Evolutionary conservation across 2,888 invertebrate species (phyloP), one percentile per base, ranked within the genome.

Genomic region (Epistrophe eligans): DNA sequence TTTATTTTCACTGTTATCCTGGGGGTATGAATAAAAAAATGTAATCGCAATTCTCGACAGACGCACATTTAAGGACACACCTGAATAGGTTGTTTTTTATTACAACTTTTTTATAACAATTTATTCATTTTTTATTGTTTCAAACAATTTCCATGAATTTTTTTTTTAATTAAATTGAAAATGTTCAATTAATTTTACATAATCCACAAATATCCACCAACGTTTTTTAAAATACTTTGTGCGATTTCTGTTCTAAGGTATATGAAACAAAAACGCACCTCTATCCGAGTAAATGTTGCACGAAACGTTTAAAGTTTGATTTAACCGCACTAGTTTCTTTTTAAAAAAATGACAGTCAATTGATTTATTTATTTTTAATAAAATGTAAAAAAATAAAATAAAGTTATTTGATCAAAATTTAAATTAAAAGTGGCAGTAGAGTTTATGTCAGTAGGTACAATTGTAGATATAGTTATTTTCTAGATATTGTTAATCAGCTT

Each of bases 101-200:
- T 28, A 7, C 35, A 3, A 24, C 3, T 28, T 15, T 55, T 55
- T 28, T 15, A 7, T 2, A 15, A 15, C 1, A 52, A 24, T 52
- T 24, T 52, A 52, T 24, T 13, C n/a, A 13, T 13, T 24, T 24
- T 24, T 1, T 52, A 5, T 48, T 72, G 48, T 10, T 10, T 17
- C n/a, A 45, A 45, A 17, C 9, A 32, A 57, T 13, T 52, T 58
- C n/a, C 48, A 24, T 70, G 40, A 6, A 62, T 35, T n/a, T n/a
- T 8, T 43, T 45, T 45, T 2, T 2, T 15, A 82, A 72, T 71
- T 72, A 43, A 52, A 72, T 52, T 66, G 73, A 60, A 60, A 79
- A 83, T 73, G 73, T 62, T 77, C 83, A 83, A 79, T 83, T 62
- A 74, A 74, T 79, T 83, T 83, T 70, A 62, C 55, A 79, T 83